Percentiles rank a stretch among this genome's conserved stretches.
phyloP scores from a whole-genome alignment of 2,797 vertebrate genomes.

The Linurgus olivaceus region DNA sequence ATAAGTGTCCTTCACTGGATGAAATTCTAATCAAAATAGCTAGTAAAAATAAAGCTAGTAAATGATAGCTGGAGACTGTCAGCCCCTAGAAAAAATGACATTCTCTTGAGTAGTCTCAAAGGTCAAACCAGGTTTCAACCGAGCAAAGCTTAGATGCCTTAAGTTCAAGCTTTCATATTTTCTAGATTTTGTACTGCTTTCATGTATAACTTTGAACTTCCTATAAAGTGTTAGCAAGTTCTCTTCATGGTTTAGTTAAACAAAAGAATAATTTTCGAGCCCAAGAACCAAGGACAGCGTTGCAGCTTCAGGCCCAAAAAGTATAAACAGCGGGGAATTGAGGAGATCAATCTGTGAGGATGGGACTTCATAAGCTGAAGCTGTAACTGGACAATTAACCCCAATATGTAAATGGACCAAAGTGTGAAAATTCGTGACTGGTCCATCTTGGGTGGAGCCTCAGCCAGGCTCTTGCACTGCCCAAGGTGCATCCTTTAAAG shows the following conservation, averaged over 20 bases:
- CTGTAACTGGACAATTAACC: not conserved
- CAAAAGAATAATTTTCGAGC: not conserved
- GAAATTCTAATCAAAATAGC: not conserved
- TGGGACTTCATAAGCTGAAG: not conserved
- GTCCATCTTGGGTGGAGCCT: not conserved
- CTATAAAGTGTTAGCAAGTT: not conserved
- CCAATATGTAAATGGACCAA: not conserved
- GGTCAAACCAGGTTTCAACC: not conserved
- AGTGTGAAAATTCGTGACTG: not conserved
- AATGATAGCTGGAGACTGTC: not conserved
- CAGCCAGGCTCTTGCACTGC: not conserved
- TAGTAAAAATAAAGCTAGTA: not conserved
- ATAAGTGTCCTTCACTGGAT: not conserved
- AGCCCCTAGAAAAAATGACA: not conserved
- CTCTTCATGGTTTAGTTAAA: not conserved
- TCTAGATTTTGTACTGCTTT: not conserved
- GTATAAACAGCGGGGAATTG: not conserved
- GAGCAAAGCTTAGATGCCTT: not conserved
- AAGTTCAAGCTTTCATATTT: not conserved
- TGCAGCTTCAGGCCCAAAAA: not conserved
- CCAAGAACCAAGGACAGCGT: accelerated
- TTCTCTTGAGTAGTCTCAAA: not conserved
- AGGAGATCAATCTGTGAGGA: not conserved
- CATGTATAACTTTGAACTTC: not conserved
- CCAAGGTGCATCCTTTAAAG: not conserved